Conservation (phyloP, 1,140 invertebrate species). For the Nymphalis io region DNA sequence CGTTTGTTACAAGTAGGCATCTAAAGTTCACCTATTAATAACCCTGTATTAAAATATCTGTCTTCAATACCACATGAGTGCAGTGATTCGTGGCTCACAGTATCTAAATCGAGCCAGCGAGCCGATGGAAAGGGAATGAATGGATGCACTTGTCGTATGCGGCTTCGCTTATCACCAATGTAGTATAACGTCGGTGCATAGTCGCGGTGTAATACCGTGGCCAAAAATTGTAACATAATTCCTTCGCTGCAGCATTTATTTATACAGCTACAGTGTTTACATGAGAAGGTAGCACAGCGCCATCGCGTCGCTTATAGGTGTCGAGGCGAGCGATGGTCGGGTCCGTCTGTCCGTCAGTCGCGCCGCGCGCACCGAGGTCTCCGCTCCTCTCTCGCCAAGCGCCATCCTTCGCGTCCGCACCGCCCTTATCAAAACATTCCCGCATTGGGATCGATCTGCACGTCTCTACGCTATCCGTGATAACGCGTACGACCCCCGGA, state of each 20-base stretch:
- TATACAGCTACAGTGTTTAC: conserved; percentile 9
- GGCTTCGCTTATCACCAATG: conserved; percentile 28
- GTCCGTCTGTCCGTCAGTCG: conserved; percentile 49
- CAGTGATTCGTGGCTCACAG: conserved; percentile 31
- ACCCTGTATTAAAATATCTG: conserved; percentile 33
- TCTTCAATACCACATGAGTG: conserved; percentile 30
- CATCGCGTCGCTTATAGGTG: conserved; percentile 24
- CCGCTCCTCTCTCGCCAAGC: conserved; percentile 43
- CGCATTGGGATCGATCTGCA: conserved; percentile 67
- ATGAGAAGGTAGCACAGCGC: conserved; percentile 29
- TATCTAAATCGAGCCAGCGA: conserved; percentile 41
- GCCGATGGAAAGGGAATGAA: conserved; percentile 50
- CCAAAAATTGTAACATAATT: conserved; percentile 25
- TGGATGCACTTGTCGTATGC: conserved; percentile 63
- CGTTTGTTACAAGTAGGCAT: conserved; percentile 1
- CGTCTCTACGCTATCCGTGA: conserved; percentile 61
- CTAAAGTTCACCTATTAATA: conserved; percentile 28
- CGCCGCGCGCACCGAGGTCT: conserved; percentile 58
- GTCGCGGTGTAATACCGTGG: conserved; percentile 11
- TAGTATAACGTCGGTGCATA: conserved; percentile 15
- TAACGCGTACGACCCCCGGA: conserved; percentile 53
- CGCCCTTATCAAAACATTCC: conserved; percentile 66
- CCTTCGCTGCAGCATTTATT: conserved; percentile 24
- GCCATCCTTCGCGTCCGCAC: conserved; percentile 41
- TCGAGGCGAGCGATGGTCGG: conserved; percentile 13